phyloP scores from a whole-genome alignment of 2,888 invertebrate genomes.

The Metalampra italica region DNA sequence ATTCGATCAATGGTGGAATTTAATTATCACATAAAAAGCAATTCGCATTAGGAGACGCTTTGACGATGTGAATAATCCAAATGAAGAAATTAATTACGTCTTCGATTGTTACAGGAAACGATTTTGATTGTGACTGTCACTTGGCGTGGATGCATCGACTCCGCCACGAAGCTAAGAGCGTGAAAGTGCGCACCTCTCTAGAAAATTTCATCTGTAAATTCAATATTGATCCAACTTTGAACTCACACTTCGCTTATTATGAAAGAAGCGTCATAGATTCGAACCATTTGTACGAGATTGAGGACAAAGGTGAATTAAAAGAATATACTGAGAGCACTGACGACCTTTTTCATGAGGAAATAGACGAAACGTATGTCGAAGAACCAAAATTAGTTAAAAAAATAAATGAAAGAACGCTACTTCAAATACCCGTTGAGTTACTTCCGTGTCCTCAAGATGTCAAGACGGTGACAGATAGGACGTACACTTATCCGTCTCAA shows the following conservation, averaged over 20 bases:
- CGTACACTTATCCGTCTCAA: constrained; percentile 77
- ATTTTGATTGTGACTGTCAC: constrained; percentile 90
- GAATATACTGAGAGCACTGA: constrained; percentile 57
- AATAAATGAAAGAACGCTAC: constrained; percentile 67
- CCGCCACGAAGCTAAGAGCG: constrained; percentile 86
- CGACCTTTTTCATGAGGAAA: constrained; percentile 60
- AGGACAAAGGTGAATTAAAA: constrained; percentile 56
- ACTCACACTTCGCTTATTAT: constrained; percentile 63
- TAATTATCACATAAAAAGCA: constrained; percentile 31
- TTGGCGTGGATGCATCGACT: constrained; percentile 89
- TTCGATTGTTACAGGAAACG: constrained; percentile 84
- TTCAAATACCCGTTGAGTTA: constrained; percentile 76
- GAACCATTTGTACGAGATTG: constrained; percentile 54
- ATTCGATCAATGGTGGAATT: constrained; percentile 12
- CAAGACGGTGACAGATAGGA: constrained; percentile 80
- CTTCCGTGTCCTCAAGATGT: constrained; percentile 80
- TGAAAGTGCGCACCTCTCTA: constrained; percentile 82
- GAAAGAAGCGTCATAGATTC: constrained; percentile 57
- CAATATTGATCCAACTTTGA: constrained; percentile 62
- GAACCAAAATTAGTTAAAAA: constrained; percentile 54
- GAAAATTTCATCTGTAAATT: constrained; percentile 86
- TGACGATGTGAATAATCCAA: constrained; percentile 34
- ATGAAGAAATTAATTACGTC: constrained; percentile 40
- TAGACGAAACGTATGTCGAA: constrained; percentile 57
- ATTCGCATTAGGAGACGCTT: constrained; percentile 27